Evolutionary conservation across 2,113 vertebrate genomes (phyloP), one percentile per base, ranked within the genome.

Genomic region (Lates calcarifer): DNA sequence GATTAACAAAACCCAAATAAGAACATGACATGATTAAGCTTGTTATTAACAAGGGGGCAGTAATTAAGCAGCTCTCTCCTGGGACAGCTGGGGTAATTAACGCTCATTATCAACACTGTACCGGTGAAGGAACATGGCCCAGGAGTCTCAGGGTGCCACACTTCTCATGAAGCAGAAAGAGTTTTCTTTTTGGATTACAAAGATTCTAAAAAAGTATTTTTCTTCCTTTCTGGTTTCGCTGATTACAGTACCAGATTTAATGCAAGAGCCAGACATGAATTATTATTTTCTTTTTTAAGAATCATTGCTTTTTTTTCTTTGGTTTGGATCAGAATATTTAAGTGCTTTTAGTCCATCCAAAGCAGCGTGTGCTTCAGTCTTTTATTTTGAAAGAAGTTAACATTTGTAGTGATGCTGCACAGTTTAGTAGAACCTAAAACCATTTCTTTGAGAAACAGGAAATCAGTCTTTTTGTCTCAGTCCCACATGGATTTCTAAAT

Each of bases 31-130:
- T 45, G 69, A 28, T 62, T 61, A 11, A 65, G 83, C 81, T 71
- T 74, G 81, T 84, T 87, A 78, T 85, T 71, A 81, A 56, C 80
- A 65, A 68, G 84, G 62, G 77, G 86, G 29, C 53, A 45, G 76
- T 81, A 81, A 86, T 88, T 87, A 91, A 77, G 81, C 57, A 61
- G 63, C 64, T 75, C 47, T 79, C 81, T 85, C 3, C 35, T 1
- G 78, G 61, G 81, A 77, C 51, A 2, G 29, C 1, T 31, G 0
- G 61, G 39, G 74, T 84, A 86, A 91, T 91, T 88, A 90, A 83
- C 31, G 0, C 53, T 83, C 45, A 75, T 69, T 20, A 84, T 82
- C 78, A 87, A 71, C 88, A 71, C 49, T 74, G 18, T 69, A 79
- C 43, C 61, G 53, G 70, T 6, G 2, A 53, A 53, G 26, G 31